A percentile compares a stretch with the other conserved stretches of the same genome.
These are phyloP conservation scores for Mustela lutreola DNA, from an alignment of 2,113 vertebrate species.

Conservation along the genomic window DNA sequence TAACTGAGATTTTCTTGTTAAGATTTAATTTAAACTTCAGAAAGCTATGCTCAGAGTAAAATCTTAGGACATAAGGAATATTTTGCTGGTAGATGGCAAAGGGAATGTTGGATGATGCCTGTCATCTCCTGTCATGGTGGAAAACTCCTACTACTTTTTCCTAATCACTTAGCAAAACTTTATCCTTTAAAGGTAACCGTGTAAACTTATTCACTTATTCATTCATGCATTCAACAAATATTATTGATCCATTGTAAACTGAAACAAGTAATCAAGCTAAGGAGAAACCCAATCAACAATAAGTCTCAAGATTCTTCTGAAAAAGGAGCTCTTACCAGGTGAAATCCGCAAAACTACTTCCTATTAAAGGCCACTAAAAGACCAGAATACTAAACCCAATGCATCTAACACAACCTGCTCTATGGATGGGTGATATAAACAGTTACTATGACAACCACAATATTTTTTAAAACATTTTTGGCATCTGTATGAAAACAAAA, in stretches of 20 bases:
- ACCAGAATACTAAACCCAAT: not conserved
- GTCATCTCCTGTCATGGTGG: not conserved
- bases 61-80: not conserved
- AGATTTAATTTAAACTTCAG: slow-evolving; percentile 34
- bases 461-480: not conserved
- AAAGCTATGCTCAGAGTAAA: slow-evolving; percentile 2
- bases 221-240: not conserved
- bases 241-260: not conserved
- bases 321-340: not conserved
- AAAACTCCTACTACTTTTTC: not conserved
- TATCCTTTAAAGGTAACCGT: not conserved
- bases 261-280: not conserved
- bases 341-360: not conserved
- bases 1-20: slow-evolving; percentile 56
- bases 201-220: not conserved
- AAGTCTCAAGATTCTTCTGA: not conserved
- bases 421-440: not conserved
- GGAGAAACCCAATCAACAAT: not conserved
- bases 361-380: not conserved
- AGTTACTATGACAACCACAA: not conserved
- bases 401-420: not conserved
- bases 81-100: not conserved
- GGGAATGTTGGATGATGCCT: not conserved
- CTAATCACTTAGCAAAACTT: not conserved
- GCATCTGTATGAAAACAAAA: not conserved